phyloP scores from a whole-genome alignment of 2,888 invertebrate species.

The Lasioglossum pauxillum region DNA sequence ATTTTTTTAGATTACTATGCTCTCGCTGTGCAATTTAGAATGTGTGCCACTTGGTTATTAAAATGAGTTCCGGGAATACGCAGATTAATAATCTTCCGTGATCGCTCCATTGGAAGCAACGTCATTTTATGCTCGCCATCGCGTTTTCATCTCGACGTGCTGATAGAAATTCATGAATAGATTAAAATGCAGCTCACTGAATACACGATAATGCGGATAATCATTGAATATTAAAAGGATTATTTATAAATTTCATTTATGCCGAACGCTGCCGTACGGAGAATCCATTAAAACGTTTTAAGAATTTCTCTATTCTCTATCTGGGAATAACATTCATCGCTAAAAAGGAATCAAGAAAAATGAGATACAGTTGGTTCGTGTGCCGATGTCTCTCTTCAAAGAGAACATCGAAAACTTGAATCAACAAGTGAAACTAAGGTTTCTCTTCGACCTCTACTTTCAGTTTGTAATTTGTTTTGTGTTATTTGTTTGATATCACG shows the following conservation, averaged over 20 bases:
- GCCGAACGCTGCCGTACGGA: not conserved
- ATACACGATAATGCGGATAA: not conserved
- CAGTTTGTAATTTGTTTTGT: not conserved
- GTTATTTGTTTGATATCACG: not conserved
- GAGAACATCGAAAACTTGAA: not conserved
- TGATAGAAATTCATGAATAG: conserved; percentile 13
- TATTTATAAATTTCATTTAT: not conserved
- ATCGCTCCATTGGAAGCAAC: not conserved
- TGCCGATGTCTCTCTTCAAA: not conserved
- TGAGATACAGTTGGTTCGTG: not conserved
- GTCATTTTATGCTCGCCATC: not conserved
- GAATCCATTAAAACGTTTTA: not conserved
- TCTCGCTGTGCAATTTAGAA: not conserved
- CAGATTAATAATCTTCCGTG: not conserved
- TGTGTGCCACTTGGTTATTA: not conserved
- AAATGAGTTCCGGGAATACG: not conserved
- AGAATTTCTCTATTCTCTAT: not conserved
- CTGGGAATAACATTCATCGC: not conserved
- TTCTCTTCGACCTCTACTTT: not conserved
- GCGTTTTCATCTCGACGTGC: not conserved
- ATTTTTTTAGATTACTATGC: not conserved
- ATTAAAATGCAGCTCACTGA: conserved; percentile 3
- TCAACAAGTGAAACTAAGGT: conserved; percentile 1
- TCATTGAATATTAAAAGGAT: conserved; percentile 9
- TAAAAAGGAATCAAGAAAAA: not conserved